phyloP scores from a whole-genome alignment of 2,888 invertebrate genomes.

The Cataglyphis livida region DNA sequence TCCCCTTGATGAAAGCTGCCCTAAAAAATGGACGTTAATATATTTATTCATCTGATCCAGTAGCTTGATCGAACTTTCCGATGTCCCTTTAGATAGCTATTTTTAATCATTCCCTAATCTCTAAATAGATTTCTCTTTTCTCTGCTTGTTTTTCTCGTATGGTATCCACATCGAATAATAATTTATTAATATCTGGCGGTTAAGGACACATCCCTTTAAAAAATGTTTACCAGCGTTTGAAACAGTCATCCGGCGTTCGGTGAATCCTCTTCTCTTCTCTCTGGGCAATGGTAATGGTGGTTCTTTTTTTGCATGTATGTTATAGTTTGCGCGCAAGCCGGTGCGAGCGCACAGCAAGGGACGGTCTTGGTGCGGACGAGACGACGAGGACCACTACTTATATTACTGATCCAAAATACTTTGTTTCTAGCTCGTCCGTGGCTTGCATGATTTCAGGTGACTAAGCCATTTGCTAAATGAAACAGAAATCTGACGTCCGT shows the following conservation, averaged over 20 bases:
- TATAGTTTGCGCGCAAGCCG: slow-evolving; percentile 82
- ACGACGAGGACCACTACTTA: slow-evolving; percentile 83
- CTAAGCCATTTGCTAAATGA: slow-evolving; percentile 75
- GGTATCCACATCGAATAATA: slow-evolving; percentile 14
- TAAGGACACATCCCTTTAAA: slow-evolving; percentile 30
- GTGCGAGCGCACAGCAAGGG: slow-evolving; percentile 78
- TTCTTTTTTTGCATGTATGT: slow-evolving; percentile 83
- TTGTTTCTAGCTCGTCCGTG: slow-evolving; percentile 80
- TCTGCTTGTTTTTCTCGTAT: slow-evolving; percentile 19
- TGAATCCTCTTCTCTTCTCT: slow-evolving; percentile 75
- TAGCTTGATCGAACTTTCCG: slow-evolving; percentile 30
- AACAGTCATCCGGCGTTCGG: slow-evolving; percentile 44
- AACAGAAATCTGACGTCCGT: slow-evolving; percentile 61
- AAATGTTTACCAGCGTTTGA: slow-evolving; percentile 39
- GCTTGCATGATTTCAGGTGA: slow-evolving; percentile 84
- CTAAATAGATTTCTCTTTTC: slow-evolving; percentile 31
- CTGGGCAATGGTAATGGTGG: slow-evolving; percentile 78
- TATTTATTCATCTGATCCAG: slow-evolving; percentile 34
- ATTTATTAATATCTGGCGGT: slow-evolving; percentile 12
- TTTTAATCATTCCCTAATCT: slow-evolving; percentile 22
- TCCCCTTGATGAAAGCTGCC: slow-evolving; percentile 19
- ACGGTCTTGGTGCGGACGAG: slow-evolving; percentile 77
- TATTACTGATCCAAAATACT: slow-evolving; percentile 83
- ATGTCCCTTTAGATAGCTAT: slow-evolving; percentile 11
- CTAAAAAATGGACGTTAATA: slow-evolving; percentile 29